phyloP scores from a whole-genome alignment of 2,888 invertebrate species.

The Noctua pronuba region DNA sequence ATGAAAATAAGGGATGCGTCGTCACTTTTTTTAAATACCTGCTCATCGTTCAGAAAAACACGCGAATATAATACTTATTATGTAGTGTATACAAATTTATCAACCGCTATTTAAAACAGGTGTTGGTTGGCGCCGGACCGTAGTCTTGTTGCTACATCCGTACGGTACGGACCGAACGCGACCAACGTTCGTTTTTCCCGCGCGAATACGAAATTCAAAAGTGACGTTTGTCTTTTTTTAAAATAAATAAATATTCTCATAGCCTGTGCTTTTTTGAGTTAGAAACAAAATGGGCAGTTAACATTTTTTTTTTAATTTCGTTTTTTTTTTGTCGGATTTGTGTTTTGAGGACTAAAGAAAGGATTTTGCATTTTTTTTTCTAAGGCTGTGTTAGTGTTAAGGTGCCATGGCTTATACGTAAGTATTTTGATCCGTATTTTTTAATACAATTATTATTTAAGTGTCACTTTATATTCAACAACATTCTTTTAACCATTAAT shows the following conservation, averaged over 20 bases:
- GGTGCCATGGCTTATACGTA: constrained; percentile 63
- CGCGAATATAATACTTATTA: constrained; percentile 21
- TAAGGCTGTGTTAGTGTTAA: constrained; percentile 62
- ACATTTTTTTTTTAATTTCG: constrained; percentile 22
- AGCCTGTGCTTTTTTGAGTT: constrained; percentile 41
- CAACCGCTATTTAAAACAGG: constrained; percentile 72
- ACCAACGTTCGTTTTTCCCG: constrained; percentile 70
- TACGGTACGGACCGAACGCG: constrained; percentile 70
- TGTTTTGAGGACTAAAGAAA: constrained; percentile 44
- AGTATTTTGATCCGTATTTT: constrained; percentile 41
- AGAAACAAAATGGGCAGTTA: constrained; percentile 56
- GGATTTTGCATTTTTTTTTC: constrained; percentile 47
- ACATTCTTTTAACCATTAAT: constrained; percentile 37
- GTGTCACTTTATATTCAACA: constrained; percentile 28
- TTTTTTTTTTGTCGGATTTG: constrained; percentile 30
- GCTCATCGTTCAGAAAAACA: constrained; percentile 10
- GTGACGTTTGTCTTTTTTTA: constrained; percentile 45
- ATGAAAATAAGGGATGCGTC: background rate
- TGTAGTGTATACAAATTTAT: constrained; percentile 25
- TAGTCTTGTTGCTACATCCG: constrained; percentile 76
- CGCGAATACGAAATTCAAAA: constrained; percentile 68
- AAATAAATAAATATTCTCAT: background rate
- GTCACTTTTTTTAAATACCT: constrained; percentile 33
- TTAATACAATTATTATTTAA: constrained; percentile 38
- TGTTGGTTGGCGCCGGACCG: constrained; percentile 67